phyloP scores from a whole-genome alignment of 2,113 vertebrate genomes.

The Ailuropoda melanoleuca region DNA sequence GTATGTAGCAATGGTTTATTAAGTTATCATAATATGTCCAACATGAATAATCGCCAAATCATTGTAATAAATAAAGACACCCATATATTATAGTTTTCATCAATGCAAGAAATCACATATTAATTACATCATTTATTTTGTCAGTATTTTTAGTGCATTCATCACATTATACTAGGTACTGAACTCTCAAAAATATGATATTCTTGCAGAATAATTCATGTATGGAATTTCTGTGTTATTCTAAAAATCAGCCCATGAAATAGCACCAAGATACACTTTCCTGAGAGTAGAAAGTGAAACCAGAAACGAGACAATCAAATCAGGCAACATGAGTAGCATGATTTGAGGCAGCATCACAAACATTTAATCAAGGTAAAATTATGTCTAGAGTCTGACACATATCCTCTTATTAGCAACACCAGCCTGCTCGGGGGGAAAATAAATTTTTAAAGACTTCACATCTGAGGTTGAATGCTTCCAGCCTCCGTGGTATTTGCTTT shows the following conservation, averaged over 20 bases:
- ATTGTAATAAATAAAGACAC: neutral
- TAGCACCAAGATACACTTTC: neutral
- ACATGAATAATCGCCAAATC: neutral
- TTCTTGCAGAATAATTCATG: neutral
- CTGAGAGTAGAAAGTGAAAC: neutral
- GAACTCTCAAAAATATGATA: neutral
- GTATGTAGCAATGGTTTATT: neutral
- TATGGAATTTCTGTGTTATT: neutral
- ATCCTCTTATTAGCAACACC: neutral
- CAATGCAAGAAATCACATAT: neutral
- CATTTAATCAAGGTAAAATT: constrained; percentile 14
- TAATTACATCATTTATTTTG: neutral
- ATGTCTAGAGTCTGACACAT: neutral
- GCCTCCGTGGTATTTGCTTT: neutral
- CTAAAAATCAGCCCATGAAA: neutral
- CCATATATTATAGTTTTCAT: neutral
- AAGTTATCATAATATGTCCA: neutral
- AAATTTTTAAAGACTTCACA: neutral
- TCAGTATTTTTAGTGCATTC: neutral
- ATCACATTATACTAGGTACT: neutral
- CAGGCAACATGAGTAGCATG: neutral
- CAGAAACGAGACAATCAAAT: neutral
- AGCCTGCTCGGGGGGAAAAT: neutral
- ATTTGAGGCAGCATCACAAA: neutral
- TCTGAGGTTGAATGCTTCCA: neutral